These are phyloP conservation scores for Thyatira batis DNA, from an alignment of 2,888 invertebrate genomes.

Conservation along the genomic window DNA sequence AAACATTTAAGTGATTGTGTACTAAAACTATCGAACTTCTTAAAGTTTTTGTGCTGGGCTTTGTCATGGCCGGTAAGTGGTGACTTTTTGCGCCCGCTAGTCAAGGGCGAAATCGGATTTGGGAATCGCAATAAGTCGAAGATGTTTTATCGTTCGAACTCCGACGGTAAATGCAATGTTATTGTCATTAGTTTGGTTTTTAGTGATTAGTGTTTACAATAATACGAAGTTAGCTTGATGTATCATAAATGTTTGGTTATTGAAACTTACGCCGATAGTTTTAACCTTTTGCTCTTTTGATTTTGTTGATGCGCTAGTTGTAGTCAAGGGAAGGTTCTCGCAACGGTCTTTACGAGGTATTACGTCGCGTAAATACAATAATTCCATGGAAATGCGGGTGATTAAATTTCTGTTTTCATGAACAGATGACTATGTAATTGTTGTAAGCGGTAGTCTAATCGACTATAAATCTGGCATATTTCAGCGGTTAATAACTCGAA, in stretches of 20 bases:
- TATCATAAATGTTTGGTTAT: constrained; percentile 75
- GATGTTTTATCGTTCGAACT: constrained; percentile 83
- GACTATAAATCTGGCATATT: constrained; percentile 43
- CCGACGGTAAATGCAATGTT: constrained; percentile 83
- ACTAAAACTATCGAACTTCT: constrained; percentile 78
- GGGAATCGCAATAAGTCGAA: constrained; percentile 81
- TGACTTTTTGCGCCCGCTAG: constrained; percentile 81
- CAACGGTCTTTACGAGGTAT: constrained; percentile 50
- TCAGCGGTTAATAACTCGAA: constrained; percentile 23
- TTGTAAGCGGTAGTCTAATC: constrained; percentile 52
- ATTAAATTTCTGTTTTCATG: constrained; percentile 30
- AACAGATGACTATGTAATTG: constrained; percentile 62
- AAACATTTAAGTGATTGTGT: constrained; percentile 79
- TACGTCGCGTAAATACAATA: constrained; percentile 22
- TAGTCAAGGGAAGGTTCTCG: constrained; percentile 57
- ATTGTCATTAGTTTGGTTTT: constrained; percentile 79
- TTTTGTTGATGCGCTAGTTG: constrained; percentile 54
- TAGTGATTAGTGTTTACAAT: constrained; percentile 74
- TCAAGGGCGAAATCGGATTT: constrained; percentile 82
- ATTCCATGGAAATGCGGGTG: constrained; percentile 36
- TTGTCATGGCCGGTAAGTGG: constrained; percentile 92
- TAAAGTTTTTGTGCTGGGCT: constrained; percentile 82
- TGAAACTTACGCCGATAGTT: constrained; percentile 67
- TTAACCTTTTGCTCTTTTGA: constrained; percentile 64
- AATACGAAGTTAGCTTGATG: constrained; percentile 65